phyloP scores from a whole-genome alignment of 2,888 invertebrate genomes.

The Myopa tessellatipennis region DNA sequence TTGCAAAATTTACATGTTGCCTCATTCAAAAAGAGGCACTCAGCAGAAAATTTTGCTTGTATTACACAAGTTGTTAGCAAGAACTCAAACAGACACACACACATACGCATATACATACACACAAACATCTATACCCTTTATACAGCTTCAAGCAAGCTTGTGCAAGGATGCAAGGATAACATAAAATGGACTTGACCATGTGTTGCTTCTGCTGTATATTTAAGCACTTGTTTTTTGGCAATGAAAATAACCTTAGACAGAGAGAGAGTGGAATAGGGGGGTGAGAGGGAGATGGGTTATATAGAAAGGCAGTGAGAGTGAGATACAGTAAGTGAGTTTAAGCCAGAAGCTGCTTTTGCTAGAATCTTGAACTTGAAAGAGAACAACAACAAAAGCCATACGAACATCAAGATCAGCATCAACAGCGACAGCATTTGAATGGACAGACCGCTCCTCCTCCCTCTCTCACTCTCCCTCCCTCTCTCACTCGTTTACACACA shows the following conservation, averaged over 20 bases:
- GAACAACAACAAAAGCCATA: neutral
- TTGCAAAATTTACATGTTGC: too few species aligned
- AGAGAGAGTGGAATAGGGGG: neutral
- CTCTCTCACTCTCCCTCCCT: neutral
- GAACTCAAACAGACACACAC: too few species aligned
- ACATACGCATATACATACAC: too few species aligned
- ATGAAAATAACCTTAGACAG: neutral
- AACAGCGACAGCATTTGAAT: too few species aligned
- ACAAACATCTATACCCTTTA: too few species aligned
- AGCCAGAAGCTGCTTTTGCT: neutral
- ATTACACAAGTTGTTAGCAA: too few species aligned
- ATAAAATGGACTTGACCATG: neutral
- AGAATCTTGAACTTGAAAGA: neutral
- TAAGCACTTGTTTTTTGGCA: neutral
- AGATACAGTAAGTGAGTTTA: neutral
- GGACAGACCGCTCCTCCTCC: neutral
- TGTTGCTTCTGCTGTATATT: neutral
- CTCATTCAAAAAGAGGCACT: too few species aligned
- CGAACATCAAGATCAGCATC: neutral
- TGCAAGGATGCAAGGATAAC: neutral
- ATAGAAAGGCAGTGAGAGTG: neutral
- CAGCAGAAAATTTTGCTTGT: too few species aligned
- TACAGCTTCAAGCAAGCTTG: neutral
- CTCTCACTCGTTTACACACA: neutral
- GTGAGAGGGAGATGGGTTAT: neutral